phyloP scores from a whole-genome alignment of 2,797 vertebrate genomes.

The Gorsachius magnificus region DNA sequence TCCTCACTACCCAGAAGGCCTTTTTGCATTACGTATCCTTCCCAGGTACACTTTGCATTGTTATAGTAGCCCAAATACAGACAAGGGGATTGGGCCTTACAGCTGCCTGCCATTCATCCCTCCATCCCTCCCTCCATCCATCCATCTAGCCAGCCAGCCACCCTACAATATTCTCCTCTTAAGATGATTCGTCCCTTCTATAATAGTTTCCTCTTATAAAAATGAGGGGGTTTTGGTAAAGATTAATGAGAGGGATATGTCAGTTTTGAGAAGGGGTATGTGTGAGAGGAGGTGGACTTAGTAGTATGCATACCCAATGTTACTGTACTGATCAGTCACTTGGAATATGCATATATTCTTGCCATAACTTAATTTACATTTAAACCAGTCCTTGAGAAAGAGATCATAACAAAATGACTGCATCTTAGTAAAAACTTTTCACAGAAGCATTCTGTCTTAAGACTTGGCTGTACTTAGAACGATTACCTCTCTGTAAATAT shows the following conservation, averaged over 20 bases:
- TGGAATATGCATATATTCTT: background rate
- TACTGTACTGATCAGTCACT: background rate
- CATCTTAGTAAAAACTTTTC: background rate
- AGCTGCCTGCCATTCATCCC: background rate
- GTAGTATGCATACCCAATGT: background rate
- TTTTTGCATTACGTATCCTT: background rate
- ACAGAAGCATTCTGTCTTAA: background rate
- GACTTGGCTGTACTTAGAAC: background rate
- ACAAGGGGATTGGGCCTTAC: rapidly evolving
- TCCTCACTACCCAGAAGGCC: background rate
- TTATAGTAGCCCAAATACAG: background rate
- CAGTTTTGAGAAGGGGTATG: background rate
- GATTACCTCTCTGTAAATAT: background rate
- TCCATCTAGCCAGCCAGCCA: background rate
- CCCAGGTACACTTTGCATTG: background rate
- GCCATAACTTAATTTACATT: background rate
- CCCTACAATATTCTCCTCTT: background rate
- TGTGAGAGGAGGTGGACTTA: background rate
- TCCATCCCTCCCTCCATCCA: too few relatives aligned
- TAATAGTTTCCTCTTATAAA: background rate
- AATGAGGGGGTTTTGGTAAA: background rate
- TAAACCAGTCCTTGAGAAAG: background rate
- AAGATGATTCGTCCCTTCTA: background rate
- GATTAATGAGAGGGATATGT: background rate
- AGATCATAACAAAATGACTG: background rate